Evolutionary conservation across 2,113 vertebrate species (phyloP), one percentile per base, ranked within the genome.

Genomic region (Rhabdornis inornatus): DNA sequence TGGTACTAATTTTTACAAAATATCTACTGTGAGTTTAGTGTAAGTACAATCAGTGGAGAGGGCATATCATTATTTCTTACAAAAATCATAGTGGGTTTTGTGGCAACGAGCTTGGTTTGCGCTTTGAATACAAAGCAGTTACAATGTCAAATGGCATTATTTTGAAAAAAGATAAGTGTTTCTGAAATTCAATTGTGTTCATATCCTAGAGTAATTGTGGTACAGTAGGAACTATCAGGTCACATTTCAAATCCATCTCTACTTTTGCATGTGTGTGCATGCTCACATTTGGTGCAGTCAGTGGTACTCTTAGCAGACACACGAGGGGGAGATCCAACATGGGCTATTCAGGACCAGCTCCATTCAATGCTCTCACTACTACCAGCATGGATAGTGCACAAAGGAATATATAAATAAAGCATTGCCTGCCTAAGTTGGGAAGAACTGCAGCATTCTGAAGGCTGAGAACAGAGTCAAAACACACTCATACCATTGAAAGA

Each of bases 71-170:
- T n/a, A 25, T 47, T 69, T 87, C 72, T 79, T 49, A 15, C 33
- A 77, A 3, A 65, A 83, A 93, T 53, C n/a, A 12, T 5, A 20
- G 45, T 35, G 22, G 25, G 6, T 21, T 79, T 76, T 65, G 42
- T 70, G 24, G 49, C 4, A 71, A 57, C 13, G 47, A 30, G 50
- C 94, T 74, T 72, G 52, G 35, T 74, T 39, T 78, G 25, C 82
- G 53, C n/a, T 95, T 89, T 75, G 45, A 91, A 94, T 61, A 80
- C 50, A 64, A 87, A 92, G 31, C 37, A 82, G 84, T 76, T 84
- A 40, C 7, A 19, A 59, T 60, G 47, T 56, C 83, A 88, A 89
- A 77, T 25, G 25, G 33, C 50, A 80, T 20, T 83, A 53, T 42
- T 31, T 40, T 75, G 47, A 33, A 55, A 40, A 56, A 64, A 76